Percentiles rank a stretch among this genome's conserved stretches.
These are phyloP conservation scores for Congeria kusceri DNA, from an alignment of 2,888 invertebrate species.

Conservation along the genomic window DNA sequence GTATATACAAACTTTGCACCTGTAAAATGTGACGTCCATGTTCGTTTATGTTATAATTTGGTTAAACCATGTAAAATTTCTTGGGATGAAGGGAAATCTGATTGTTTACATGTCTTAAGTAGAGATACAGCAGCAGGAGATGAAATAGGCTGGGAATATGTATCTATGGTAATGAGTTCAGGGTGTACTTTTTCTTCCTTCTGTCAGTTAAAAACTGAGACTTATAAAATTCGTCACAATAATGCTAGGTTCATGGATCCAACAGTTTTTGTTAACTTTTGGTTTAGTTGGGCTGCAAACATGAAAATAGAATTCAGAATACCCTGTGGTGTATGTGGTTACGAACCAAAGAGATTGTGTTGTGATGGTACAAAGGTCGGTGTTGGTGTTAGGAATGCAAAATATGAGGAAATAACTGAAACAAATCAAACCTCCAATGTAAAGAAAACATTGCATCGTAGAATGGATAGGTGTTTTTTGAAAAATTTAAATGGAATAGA, in stretches of 20 bases:
- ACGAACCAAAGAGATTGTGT: constrained; percentile 13
- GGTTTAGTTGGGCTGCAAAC: too few relatives aligned
- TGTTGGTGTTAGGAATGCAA: constrained; percentile 45
- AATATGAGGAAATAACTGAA: constrained; percentile 43
- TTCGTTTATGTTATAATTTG: constrained; percentile 18
- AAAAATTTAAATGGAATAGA: too few relatives aligned
- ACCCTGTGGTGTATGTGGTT: too few relatives aligned
- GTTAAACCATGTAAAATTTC: constrained; percentile 20
- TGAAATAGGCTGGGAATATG: constrained; percentile 48
- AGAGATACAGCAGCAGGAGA: constrained; percentile 52
- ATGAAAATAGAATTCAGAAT: too few relatives aligned
- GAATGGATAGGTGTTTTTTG: constrained; percentile 18
- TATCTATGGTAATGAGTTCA: constrained; percentile 28
- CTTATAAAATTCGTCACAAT: too few relatives aligned
- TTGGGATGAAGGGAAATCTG: constrained; percentile 35
- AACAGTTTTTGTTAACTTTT: too few relatives aligned
- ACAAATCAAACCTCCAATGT: constrained; percentile 1
- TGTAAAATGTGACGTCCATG: constrained; percentile 25
- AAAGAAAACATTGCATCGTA: constrained; percentile 12
- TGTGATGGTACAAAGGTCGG: constrained; percentile 54
- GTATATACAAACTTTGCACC: constrained; percentile 22
- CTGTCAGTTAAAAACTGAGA: too few relatives aligned
- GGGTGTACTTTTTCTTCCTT: too few relatives aligned
- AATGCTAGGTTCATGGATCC: too few relatives aligned
- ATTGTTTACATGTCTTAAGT: constrained; percentile 24